Evolutionary conservation across 1,140 invertebrate genomes (phyloP).

Genomic region (Drosophila pallidifrons): DNA sequence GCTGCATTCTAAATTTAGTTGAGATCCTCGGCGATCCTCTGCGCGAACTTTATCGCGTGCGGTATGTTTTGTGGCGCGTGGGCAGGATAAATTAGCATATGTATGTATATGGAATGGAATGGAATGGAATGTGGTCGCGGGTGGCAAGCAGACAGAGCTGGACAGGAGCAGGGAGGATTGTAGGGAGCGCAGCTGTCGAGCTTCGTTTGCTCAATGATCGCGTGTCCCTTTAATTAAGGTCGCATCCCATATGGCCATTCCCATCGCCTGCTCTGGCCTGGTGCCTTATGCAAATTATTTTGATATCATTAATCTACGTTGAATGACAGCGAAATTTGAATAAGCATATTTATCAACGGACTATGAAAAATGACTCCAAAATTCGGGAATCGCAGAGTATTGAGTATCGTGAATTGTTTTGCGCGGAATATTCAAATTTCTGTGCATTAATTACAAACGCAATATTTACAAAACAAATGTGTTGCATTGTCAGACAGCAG

Average conservation of each 20-base stretch:
- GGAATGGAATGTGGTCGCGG: not conserved
- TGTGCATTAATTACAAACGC: constrained; percentile 80
- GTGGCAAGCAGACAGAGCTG: not conserved
- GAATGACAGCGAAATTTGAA: constrained; percentile 63
- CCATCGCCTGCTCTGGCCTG: not conserved
- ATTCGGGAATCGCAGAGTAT: not conserved
- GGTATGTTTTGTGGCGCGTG: constrained; percentile 71
- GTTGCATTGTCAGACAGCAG: constrained; percentile 64
- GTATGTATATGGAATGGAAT: constrained; percentile 3
- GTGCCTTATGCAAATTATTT: constrained; percentile 67
- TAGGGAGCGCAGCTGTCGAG: constrained; percentile 30
- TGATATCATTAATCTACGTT: constrained; percentile 66
- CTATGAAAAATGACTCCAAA: constrained; percentile 49
- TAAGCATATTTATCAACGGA: constrained; percentile 45
- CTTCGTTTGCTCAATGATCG: constrained; percentile 41
- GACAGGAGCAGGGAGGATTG: not conserved
- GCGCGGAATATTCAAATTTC: constrained; percentile 45
- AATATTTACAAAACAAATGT: constrained; percentile 85
- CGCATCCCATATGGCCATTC: constrained; percentile 66
- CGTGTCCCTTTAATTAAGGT: constrained; percentile 61
- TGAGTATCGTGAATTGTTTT: constrained; percentile 1
- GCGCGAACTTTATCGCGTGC: constrained; percentile 67
- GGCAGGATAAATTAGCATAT: constrained; percentile 71
- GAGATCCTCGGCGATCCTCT: constrained; percentile 44
- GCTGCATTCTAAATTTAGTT: constrained; percentile 67